Conservation (phyloP, 2,113 vertebrate species). For the Orycteropus afer region DNA sequence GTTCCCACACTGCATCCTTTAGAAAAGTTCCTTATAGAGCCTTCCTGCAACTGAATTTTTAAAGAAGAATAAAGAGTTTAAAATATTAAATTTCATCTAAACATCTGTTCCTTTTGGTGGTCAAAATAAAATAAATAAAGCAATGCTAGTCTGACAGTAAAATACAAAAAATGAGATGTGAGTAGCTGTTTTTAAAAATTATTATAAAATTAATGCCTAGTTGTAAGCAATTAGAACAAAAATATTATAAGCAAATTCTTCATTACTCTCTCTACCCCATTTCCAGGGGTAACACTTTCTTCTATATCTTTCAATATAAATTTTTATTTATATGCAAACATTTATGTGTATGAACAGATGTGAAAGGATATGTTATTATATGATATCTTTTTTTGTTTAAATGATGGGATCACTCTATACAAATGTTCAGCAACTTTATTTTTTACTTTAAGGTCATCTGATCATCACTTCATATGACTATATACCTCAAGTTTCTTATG, state of each 20-base stretch:
- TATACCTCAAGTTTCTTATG: not conserved
- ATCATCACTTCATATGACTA: not conserved
- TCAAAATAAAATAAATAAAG: not conserved
- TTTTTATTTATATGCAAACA: not conserved
- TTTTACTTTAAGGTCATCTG: not conserved
- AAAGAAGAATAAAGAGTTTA: not conserved
- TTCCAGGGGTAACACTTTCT: not conserved
- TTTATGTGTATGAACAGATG: not conserved
- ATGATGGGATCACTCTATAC: not conserved
- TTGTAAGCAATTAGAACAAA: not conserved
- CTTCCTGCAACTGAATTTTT: not conserved
- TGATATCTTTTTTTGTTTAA: not conserved
- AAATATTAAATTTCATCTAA: not conserved
- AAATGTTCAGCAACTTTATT: not conserved
- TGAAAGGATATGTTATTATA: too few relatives aligned
- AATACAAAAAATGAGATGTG: not conserved
- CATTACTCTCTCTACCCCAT: not conserved
- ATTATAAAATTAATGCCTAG: not conserved
- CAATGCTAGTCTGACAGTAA: not conserved
- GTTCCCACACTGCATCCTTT: not conserved
- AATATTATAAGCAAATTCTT: not conserved
- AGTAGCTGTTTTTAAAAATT: not conserved
- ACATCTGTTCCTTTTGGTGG: not conserved
- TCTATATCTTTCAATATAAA: not conserved
- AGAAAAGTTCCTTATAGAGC: not conserved